Conservation (phyloP, 2,888 invertebrate species). For the Antitype chi region DNA sequence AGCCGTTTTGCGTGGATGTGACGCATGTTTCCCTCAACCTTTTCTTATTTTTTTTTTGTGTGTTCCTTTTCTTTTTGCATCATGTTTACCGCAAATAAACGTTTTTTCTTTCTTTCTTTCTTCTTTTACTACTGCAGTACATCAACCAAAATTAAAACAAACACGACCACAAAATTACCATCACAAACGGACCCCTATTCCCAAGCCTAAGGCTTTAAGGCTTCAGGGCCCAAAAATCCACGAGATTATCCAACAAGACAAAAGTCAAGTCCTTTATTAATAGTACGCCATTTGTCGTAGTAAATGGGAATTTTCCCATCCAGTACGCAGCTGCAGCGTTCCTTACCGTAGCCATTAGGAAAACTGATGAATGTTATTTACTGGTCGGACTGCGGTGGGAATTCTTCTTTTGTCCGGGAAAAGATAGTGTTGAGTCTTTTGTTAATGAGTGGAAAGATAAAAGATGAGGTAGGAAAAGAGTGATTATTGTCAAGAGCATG, state of each 20-base stretch:
- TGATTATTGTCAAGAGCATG: background rate
- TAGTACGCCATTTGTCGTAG: slow-evolving; percentile 52
- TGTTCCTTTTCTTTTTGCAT: too few relatives aligned
- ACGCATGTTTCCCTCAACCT: too few relatives aligned
- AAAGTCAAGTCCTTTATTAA: slow-evolving; percentile 60
- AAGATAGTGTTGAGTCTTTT: slow-evolving; percentile 9
- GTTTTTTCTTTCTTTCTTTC: too few relatives aligned
- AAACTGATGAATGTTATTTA: slow-evolving; percentile 57
- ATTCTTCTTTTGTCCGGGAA: slow-evolving; percentile 22
- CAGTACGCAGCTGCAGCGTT: slow-evolving; percentile 51
- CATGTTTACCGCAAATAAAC: too few relatives aligned
- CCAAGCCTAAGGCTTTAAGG: background rate
- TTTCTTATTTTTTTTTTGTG: too few relatives aligned
- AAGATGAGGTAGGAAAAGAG: background rate
- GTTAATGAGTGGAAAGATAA: slow-evolving; percentile 21
- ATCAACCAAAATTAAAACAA: slow-evolving; percentile 16
- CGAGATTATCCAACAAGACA: slow-evolving; percentile 47
- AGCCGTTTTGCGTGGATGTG: too few relatives aligned
- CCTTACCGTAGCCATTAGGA: slow-evolving; percentile 55
- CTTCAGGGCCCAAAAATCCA: slow-evolving; percentile 6
- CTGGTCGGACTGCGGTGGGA: slow-evolving; percentile 22
- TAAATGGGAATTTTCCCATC: slow-evolving; percentile 58
- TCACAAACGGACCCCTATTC: background rate
- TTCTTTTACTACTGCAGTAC: too few relatives aligned
- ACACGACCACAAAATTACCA: background rate